These are phyloP conservation scores for Sphyrna mokarran DNA, from an alignment of 2,113 vertebrate genomes.

Conservation along the genomic window DNA sequence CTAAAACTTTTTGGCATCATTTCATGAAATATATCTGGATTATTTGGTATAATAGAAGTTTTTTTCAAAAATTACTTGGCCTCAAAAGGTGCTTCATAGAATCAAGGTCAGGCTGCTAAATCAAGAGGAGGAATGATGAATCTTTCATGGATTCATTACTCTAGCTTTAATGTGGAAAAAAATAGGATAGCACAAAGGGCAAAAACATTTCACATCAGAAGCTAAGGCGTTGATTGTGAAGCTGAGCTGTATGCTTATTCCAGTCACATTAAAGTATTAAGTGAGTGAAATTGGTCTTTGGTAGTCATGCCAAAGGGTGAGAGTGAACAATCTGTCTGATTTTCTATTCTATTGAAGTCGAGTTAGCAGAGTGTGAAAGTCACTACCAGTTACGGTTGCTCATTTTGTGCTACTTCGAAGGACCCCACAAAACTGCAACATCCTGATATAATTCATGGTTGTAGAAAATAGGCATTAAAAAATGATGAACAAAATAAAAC, in stretches of 20 bases:
- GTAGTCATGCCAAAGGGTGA: not conserved
- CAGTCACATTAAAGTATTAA: not conserved
- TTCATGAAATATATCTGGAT: not conserved
- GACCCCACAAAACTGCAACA: not conserved
- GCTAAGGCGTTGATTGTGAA: not conserved
- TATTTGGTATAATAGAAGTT: not conserved
- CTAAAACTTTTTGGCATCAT: not conserved
- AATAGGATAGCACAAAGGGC: not conserved
- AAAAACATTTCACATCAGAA: not conserved
- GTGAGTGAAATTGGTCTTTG: no score
- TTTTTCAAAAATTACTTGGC: not conserved
- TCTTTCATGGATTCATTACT: not conserved
- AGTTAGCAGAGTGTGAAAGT: not conserved
- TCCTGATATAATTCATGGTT: not conserved
- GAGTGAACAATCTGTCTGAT: not conserved
- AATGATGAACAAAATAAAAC: not conserved
- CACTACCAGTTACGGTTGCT: no score
- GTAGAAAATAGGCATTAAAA: not conserved
- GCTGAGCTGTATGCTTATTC: not conserved
- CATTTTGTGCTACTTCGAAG: not conserved
- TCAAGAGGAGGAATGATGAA: not conserved
- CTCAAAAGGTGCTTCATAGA: not conserved
- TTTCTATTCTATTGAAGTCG: not conserved
- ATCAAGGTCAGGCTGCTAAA: not conserved
- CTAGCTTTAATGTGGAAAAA: not conserved